Evolutionary conservation across 2,797 vertebrate genomes (phyloP).

Genomic region (Adelosebastes latens): DNA sequence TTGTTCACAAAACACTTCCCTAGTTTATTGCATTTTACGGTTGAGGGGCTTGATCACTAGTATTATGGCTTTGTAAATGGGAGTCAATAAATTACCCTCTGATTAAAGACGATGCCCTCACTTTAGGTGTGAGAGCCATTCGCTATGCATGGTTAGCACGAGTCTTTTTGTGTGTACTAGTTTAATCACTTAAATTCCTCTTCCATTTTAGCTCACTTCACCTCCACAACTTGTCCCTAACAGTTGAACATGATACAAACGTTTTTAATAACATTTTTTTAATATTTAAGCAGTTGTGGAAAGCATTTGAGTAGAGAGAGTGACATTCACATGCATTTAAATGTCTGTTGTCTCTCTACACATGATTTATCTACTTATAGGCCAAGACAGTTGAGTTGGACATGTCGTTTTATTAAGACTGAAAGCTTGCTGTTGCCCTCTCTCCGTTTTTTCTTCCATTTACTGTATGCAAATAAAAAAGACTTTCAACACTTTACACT

Average conservation of each 20-base stretch:
- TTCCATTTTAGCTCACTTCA: constrained; percentile 53
- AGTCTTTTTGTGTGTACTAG: constrained; percentile 70
- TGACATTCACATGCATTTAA: constrained; percentile 31
- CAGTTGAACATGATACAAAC: constrained; percentile 30
- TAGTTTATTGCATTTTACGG: constrained; percentile 82
- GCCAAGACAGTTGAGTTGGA: neutral
- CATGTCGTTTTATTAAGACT: neutral
- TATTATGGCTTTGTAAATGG: constrained; percentile 82
- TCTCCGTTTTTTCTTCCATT: neutral
- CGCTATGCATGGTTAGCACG: constrained; percentile 68
- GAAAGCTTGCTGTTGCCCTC: neutral
- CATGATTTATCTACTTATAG: neutral
- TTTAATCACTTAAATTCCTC: constrained; percentile 72
- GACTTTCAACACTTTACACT: neutral
- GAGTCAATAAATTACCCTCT: constrained; percentile 83
- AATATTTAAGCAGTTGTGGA: constrained; percentile 17
- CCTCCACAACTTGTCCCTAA: constrained; percentile 41
- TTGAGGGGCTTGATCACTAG: constrained; percentile 79
- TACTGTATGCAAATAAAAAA: neutral
- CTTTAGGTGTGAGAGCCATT: constrained; percentile 77
- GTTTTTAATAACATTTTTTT: neutral
- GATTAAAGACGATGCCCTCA: constrained; percentile 81
- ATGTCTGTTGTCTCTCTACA: constrained; percentile 9
- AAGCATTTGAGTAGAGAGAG: neutral
- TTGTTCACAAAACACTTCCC: constrained; percentile 83